A percentile compares a stretch with the other conserved stretches of the same genome.
These are phyloP conservation scores for Meloidogyne hapla DNA, from an alignment of 1,140 invertebrate genomes.

Conservation along the genomic window DNA sequence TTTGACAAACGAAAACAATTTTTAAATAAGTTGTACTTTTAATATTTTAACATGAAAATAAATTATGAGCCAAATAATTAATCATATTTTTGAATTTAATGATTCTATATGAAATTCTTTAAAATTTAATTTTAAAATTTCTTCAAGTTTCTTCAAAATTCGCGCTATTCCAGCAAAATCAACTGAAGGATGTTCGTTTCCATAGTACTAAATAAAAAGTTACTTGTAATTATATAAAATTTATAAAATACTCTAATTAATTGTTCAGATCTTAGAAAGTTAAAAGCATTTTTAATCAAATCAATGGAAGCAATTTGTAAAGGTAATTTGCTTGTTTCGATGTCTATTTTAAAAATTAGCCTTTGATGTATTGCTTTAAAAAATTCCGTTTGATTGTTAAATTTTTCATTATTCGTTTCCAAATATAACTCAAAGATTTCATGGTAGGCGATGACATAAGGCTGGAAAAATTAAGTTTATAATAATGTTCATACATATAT, in stretches of 20 bases:
- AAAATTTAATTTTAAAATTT: background rate
- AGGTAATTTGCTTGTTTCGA: background rate
- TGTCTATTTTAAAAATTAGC: background rate
- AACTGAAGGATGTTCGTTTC: background rate
- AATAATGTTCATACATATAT: too few relatives aligned
- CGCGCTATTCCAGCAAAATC: slow-evolving; percentile 5
- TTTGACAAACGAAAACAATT: too few relatives aligned
- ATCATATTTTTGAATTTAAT: background rate
- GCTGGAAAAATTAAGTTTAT: slow-evolving; percentile 9
- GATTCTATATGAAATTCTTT: background rate
- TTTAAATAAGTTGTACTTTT: too few relatives aligned
- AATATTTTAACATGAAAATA: background rate
- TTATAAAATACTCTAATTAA: background rate
- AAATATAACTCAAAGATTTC: slow-evolving; percentile 12
- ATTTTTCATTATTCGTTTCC: background rate
- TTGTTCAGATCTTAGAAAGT: background rate
- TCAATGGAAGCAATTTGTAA: slow-evolving; percentile 22
- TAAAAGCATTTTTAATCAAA: slow-evolving; percentile 17
- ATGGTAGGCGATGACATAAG: slow-evolving; percentile 13
- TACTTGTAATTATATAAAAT: background rate
- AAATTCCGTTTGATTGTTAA: background rate
- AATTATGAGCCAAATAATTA: background rate
- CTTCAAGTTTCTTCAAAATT: background rate
- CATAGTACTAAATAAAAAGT: background rate
- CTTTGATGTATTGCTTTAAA: background rate